phyloP scores from a whole-genome alignment of 92 coral and sea anemone genomes.

The Palythoa grandiflora region DNA sequence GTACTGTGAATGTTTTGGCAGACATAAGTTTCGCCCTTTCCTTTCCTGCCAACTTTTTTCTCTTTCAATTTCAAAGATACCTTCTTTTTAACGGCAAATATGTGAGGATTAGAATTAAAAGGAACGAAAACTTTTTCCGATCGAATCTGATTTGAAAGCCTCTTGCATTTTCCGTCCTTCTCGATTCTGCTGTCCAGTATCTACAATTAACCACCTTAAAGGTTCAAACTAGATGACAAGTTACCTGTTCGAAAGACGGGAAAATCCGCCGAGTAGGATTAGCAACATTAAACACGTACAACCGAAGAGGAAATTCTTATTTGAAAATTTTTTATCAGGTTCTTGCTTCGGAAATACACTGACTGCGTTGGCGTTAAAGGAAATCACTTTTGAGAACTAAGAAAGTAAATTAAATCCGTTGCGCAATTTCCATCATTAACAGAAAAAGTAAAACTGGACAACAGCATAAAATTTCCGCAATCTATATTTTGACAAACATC shows the following conservation, averaged over 20 bases:
- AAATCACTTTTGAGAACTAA: not conserved
- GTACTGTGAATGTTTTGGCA: not conserved
- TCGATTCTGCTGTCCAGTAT: not conserved
- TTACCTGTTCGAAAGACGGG: slow-evolving; percentile 33
- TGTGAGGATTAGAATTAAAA: not conserved
- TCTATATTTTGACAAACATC: not conserved
- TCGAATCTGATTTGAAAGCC: not conserved
- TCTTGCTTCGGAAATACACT: not conserved
- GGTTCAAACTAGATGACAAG: slow-evolving; percentile 14
- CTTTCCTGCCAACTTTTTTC: not conserved
- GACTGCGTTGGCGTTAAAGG: not conserved
- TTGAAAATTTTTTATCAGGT: not conserved
- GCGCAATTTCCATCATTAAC: not conserved
- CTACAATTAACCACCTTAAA: slow-evolving; percentile 14
- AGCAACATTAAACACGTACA: not conserved
- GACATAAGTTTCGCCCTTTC: not conserved
- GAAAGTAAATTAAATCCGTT: not conserved
- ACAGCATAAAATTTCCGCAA: no score
- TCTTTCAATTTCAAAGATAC: not conserved
- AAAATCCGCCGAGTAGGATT: not conserved
- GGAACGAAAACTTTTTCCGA: not conserved
- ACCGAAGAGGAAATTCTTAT: not conserved
- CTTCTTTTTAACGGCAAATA: not conserved
- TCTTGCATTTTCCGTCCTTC: not conserved
- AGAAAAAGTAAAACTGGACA: not conserved